Conservation (phyloP, 2,797 vertebrate genomes). For the Rhincodon typus region DNA sequence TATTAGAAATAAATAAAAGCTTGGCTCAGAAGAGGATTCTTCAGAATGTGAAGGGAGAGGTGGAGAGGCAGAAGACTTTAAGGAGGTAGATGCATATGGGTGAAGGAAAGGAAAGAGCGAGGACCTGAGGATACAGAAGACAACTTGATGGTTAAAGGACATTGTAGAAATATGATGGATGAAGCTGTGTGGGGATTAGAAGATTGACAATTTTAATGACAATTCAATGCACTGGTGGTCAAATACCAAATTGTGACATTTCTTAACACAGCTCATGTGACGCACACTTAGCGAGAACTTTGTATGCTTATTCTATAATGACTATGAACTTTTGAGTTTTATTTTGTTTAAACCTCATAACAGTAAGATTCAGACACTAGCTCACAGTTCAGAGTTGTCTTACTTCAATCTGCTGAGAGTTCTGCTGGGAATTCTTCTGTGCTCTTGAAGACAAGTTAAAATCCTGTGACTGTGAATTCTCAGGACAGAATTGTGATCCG, state of each 20-base stretch:
- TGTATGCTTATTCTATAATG: not conserved
- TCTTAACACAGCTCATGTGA: not conserved
- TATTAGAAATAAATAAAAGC: not conserved
- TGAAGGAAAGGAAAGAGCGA: not conserved
- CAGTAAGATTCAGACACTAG: not conserved
- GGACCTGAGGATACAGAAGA: not conserved
- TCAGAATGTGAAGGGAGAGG: not conserved
- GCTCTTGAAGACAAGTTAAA: conserved; percentile 58
- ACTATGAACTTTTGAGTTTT: not conserved
- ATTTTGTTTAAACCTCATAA: not conserved
- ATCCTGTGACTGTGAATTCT: conserved; percentile 72
- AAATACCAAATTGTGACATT: not conserved
- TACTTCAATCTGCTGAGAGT: conserved; percentile 72
- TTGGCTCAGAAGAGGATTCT: not conserved
- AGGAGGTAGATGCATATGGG: not conserved
- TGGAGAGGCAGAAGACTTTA: not conserved
- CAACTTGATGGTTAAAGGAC: not conserved
- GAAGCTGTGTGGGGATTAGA: not conserved
- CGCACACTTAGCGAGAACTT: not conserved
- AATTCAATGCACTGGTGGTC: not conserved
- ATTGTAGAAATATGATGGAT: not conserved
- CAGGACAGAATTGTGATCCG: conserved; percentile 78
- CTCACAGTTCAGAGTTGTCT: conserved; percentile 40
- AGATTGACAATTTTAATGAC: not conserved
- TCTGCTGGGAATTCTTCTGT: conserved; percentile 60